Evolutionary conservation across 1,140 invertebrate genomes (phyloP).

Genomic region (Glossosoma conforme): DNA sequence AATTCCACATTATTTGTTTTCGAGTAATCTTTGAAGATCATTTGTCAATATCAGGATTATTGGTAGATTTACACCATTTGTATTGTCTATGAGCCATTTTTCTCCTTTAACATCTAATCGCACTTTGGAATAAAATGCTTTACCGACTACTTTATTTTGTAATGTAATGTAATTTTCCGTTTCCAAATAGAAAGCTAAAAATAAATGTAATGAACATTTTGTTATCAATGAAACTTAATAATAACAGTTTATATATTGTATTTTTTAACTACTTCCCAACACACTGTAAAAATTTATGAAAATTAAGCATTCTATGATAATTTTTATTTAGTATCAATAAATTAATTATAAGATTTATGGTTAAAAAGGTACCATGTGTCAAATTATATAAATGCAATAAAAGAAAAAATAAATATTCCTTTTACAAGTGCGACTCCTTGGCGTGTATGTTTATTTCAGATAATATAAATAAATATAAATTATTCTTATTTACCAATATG

Average conservation of each 20-base stretch:
- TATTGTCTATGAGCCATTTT: constrained; percentile 20
- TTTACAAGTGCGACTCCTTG: no score
- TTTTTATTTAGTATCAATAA: no score
- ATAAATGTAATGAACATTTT: not conserved
- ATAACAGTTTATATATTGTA: not conserved
- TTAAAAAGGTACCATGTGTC: no score
- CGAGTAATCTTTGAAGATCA: constrained; percentile 8
- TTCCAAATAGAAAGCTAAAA: constrained; percentile 25
- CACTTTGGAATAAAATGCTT: constrained; percentile 23
- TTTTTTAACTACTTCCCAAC: not conserved
- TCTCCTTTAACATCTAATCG: constrained; percentile 22
- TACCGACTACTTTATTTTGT: constrained; percentile 6
- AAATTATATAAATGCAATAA: no score
- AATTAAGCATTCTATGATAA: not conserved
- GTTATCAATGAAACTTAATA: not conserved
- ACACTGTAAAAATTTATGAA: not conserved
- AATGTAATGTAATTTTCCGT: constrained; percentile 26
- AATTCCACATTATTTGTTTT: no score
- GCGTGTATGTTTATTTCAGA: no score
- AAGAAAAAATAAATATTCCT: no score
- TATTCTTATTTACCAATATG: constrained; percentile 13
- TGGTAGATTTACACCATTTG: constrained; percentile 6
- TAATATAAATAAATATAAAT: not conserved
- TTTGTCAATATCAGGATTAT: constrained; percentile 11
- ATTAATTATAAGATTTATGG: not conserved